Evolutionary conservation across 2,888 invertebrate genomes (phyloP), one percentile per base, ranked within the genome.

Genomic region (Icerya purchasi): DNA sequence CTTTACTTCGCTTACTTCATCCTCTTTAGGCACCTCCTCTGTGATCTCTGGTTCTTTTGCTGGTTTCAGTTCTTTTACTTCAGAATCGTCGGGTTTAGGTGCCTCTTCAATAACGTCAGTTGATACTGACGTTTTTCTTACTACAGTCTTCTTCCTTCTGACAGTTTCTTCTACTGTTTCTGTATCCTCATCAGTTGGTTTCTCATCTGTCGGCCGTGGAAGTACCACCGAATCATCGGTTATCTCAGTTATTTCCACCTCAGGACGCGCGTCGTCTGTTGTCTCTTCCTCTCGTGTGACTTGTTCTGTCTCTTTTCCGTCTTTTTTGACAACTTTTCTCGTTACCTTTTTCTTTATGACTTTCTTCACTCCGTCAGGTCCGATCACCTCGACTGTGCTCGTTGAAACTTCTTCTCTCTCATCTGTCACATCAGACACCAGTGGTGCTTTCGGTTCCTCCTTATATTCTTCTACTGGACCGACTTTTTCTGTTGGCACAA

Each of bases 11-110:
- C 50, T 14, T 49, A 14, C 14, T 50, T 14, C 50, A 22, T 21
- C 54, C 22, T 24, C 52, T 24, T 24, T 49, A 1, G 25, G 52
- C 24, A n/a, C 52, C 21, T 24, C 36, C 5, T 36, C 36, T 36
- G 36, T 36, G 36, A 36, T 36, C 36, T 36, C 36, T 36, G 36
- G 36, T 36, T 36, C 5, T 3, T 54, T 22, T 21, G 22, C 18
- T 23, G 20, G 65, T 24, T 2, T 60, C 20, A 19, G 68, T 14
- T 66, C 83, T 73, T 87, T 86, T 74, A 88, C 87, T 73, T 87
- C 87, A 51, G 86, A 86, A 69, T 87, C 88, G 0, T 85, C 84
- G 1, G 83, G 84, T 74, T 83, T 50, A 51, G 24, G 5, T n/a
- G 18, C 21, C 36, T 49, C 55, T 22, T 19, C 22, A 22, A 22